A percentile compares a stretch with the other conserved stretches of the same genome.
Conservation (phyloP, 2,113 vertebrate genomes). For the Forbesichthys agassizii region DNA sequence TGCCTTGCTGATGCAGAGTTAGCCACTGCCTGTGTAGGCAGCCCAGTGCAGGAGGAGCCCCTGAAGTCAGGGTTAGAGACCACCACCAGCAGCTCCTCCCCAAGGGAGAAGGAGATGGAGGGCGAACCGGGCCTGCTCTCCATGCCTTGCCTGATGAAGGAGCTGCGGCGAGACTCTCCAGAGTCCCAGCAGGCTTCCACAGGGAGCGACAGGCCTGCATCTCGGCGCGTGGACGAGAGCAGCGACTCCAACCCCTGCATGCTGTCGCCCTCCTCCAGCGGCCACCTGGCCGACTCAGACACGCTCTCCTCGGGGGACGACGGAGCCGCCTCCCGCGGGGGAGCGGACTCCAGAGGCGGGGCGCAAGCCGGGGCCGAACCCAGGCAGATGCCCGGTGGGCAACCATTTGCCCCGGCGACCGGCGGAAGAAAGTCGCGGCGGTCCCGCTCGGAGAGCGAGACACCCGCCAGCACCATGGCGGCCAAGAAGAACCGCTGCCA, state of each 20-base stretch:
- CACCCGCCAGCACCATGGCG: slow-evolving; percentile 85
- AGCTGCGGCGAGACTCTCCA: slow-evolving; percentile 89
- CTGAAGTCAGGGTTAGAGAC: slow-evolving; percentile 79
- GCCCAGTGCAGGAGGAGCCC: slow-evolving; percentile 76
- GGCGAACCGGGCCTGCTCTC: slow-evolving; percentile 85
- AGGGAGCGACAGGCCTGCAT: slow-evolving; percentile 80
- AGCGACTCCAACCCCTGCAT: slow-evolving; percentile 96
- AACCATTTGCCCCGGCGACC: slow-evolving; percentile 30
- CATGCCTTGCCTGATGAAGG: slow-evolving; percentile 95
- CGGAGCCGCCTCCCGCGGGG: slow-evolving; percentile 60
- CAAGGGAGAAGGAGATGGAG: slow-evolving; percentile 77
- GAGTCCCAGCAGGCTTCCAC: slow-evolving; percentile 89
- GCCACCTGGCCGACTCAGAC: slow-evolving; percentile 95
- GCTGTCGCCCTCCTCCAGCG: slow-evolving; percentile 96
- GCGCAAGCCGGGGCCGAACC: slow-evolving; percentile 72
- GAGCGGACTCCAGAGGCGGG: slow-evolving; percentile 55
- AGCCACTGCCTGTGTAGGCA: slow-evolving; percentile 61
- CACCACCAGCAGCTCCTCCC: slow-evolving; percentile 68
- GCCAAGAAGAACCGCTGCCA: slow-evolving; percentile 95
- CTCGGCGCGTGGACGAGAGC: slow-evolving; percentile 85
- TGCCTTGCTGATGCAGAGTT: slow-evolving; percentile 76
- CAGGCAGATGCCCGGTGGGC: slow-evolving; percentile 60
- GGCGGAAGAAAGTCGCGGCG: slow-evolving; percentile 88
- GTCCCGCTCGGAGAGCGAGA: slow-evolving; percentile 91
- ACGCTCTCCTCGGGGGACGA: slow-evolving; percentile 94